Percentiles rank a stretch among this genome's conserved stretches.
Conservation (phyloP, 2,797 vertebrate genomes). For the Siniperca scherzeri region DNA sequence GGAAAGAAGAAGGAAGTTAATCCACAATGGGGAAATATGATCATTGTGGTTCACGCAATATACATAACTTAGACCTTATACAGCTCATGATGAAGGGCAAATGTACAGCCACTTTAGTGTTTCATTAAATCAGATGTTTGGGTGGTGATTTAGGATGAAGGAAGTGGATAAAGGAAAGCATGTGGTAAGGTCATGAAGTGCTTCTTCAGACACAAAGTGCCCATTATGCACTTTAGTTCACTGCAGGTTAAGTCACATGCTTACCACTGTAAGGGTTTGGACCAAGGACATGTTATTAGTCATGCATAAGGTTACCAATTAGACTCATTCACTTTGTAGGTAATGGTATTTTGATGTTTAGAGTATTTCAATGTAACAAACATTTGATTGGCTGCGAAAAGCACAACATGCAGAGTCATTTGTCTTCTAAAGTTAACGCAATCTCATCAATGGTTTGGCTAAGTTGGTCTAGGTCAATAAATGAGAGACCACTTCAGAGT, state of each 20-base stretch:
- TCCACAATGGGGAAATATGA: neutral
- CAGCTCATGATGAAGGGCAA: neutral
- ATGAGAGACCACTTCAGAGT: neutral
- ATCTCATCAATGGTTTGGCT: slow-evolving; percentile 6
- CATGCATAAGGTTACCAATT: slow-evolving; percentile 40
- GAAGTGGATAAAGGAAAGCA: slow-evolving; percentile 32
- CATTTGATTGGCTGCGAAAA: neutral
- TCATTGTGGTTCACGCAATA: slow-evolving; percentile 7
- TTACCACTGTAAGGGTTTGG: slow-evolving; percentile 20
- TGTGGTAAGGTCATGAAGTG: slow-evolving; percentile 41
- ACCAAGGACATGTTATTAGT: slow-evolving; percentile 38
- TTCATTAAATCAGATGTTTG: slow-evolving; percentile 29
- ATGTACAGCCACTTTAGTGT: slow-evolving; percentile 15
- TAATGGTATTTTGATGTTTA: slow-evolving; percentile 1
- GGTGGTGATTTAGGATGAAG: slow-evolving; percentile 9
- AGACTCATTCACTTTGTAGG: neutral
- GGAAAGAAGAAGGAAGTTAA: neutral
- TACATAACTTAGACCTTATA: neutral
- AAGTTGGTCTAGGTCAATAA: neutral
- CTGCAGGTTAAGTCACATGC: slow-evolving; percentile 25
- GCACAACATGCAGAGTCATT: neutral
- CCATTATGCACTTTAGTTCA: slow-evolving; percentile 41
- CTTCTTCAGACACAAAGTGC: slow-evolving; percentile 24
- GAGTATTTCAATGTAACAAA: neutral
- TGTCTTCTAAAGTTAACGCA: neutral